phyloP scores from a whole-genome alignment of 2,797 vertebrate species.

The Phrynocephalus guinanensis region DNA sequence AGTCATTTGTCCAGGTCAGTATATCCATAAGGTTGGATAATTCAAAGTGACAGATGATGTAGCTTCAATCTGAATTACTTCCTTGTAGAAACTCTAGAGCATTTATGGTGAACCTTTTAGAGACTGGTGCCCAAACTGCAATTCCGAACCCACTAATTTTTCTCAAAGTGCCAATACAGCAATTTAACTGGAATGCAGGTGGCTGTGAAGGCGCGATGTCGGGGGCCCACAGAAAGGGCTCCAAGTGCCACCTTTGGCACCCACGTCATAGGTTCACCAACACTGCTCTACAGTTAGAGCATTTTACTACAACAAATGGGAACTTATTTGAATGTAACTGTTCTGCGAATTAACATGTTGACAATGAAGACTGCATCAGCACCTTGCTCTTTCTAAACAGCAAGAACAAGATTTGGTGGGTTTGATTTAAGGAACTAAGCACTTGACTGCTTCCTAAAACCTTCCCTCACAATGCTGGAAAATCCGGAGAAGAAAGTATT shows the following conservation, averaged over 20 bases:
- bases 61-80: constrained; percentile 18
- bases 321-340: neutral
- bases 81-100: constrained; percentile 18
- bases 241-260: no score
- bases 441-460: no score
- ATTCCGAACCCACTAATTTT: neutral
- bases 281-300: neutral
- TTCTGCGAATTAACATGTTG: neutral
- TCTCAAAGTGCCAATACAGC: neutral
- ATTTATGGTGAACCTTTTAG: no score
- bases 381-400: neutral
- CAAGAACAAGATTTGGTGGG: neutral
- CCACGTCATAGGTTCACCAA: no score
- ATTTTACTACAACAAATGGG: constrained; percentile 25
- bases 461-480: neutral
- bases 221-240: no score
- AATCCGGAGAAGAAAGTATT: neutral
- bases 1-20: neutral
- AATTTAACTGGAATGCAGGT: no score
- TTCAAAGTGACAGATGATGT: neutral
- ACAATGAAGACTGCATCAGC: neutral
- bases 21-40: neutral
- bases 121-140: no score
- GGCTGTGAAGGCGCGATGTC: no score
- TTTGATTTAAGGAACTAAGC: neutral